Evolutionary conservation across 2,888 invertebrate genomes (phyloP).

Genomic region (Drosophila subsilvestris): DNA sequence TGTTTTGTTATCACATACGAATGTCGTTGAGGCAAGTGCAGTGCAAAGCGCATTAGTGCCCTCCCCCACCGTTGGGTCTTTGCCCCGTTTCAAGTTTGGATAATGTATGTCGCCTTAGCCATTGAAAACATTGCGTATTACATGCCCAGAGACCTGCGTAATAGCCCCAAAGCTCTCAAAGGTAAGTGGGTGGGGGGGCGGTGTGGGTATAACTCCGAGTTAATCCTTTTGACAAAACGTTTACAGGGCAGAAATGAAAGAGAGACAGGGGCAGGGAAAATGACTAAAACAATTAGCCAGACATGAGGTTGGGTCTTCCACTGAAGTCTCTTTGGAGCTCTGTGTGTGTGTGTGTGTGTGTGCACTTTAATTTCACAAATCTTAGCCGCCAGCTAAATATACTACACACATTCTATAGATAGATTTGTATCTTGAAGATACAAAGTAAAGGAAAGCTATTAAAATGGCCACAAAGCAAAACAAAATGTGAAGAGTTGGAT

Average conservation of each 20-base stretch:
- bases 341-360: too few relatives aligned
- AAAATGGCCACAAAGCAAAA: constrained; percentile 74
- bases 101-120: constrained; percentile 75
- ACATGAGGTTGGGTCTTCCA: neutral
- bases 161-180: constrained; percentile 7
- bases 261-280: constrained; percentile 10
- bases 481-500: constrained; percentile 64
- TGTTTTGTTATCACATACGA: constrained; percentile 41
- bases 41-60: constrained; percentile 70
- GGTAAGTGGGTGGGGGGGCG: neutral
- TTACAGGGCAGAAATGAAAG: constrained; percentile 63
- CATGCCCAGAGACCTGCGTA: constrained; percentile 9
- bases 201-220: constrained; percentile 15
- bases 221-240: constrained; percentile 80
- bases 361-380: constrained; percentile 72
- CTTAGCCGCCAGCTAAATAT: constrained; percentile 48
- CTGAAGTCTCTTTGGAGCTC: neutral
- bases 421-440: constrained; percentile 73
- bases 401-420: constrained; percentile 10
- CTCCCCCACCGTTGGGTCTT: constrained; percentile 42
- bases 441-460: constrained; percentile 73
- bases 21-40: constrained; percentile 62
- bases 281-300: constrained; percentile 36
- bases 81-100: constrained; percentile 72
- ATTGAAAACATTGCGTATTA: constrained; percentile 70